phyloP scores from a whole-genome alignment of 2,888 invertebrate genomes.

The Exocentrus adspersus region DNA sequence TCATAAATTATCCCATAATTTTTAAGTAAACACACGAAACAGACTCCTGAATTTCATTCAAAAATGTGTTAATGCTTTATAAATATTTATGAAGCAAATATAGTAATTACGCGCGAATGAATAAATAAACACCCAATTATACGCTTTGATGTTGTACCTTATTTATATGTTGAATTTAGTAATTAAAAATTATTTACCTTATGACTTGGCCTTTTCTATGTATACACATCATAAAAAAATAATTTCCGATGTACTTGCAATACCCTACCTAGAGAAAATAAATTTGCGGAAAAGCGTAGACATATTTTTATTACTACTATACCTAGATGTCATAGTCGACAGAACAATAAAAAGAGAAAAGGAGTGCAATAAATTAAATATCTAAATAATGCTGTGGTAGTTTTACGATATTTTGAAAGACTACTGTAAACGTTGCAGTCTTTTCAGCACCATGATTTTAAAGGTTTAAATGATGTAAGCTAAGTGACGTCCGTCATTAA shows the following conservation, averaged over 20 bases:
- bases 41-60: constrained; percentile 53
- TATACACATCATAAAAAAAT: background rate
- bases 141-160: background rate
- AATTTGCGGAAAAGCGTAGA: too few species aligned
- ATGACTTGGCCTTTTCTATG: too few species aligned
- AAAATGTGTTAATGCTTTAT: constrained; percentile 29
- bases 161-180: constrained; percentile 6
- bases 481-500: constrained; percentile 61
- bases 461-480: constrained; percentile 42
- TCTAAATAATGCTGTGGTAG: constrained; percentile 26
- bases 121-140: constrained; percentile 20
- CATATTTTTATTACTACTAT: too few species aligned
- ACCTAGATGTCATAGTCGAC: background rate
- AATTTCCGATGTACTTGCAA: background rate
- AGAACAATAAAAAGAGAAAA: constrained; percentile 21
- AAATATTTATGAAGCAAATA: constrained; percentile 28
- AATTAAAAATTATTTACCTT: background rate
- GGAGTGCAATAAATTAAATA: constrained; percentile 26
- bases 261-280: background rate
- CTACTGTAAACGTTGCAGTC: constrained; percentile 31
- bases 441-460: constrained; percentile 33
- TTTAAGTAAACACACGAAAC: constrained; percentile 55
- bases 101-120: constrained; percentile 8
- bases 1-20: constrained; percentile 41
- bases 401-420: constrained; percentile 29